Percentiles rank a stretch among this genome's conserved stretches.
Evolutionary conservation across 1,140 invertebrate genomes (phyloP).

Genomic region (Harpegnathos saltator): DNA sequence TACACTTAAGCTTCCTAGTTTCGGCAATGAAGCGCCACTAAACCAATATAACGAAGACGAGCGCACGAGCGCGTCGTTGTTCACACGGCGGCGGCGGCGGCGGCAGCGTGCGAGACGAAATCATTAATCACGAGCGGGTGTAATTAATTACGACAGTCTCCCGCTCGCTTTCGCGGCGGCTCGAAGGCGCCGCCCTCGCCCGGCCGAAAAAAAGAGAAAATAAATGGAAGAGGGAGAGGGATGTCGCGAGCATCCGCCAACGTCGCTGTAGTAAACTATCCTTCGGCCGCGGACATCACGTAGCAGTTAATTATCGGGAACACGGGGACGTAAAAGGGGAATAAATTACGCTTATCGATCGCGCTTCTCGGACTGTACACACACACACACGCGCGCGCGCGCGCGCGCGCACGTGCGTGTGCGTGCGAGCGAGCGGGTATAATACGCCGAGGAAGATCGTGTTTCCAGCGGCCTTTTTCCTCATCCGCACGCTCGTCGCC

Average conservation of each 20-base stretch:
- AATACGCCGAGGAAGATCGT: constrained; percentile 3
- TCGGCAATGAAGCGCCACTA: constrained; percentile 40
- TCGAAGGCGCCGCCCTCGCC: constrained; percentile 17
- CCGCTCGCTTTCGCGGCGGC: not conserved
- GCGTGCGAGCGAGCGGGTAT: too few relatives aligned
- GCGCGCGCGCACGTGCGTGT: constrained; percentile 1
- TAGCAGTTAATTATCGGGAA: constrained; percentile 62
- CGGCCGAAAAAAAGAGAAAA: not conserved
- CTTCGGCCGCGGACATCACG: constrained; percentile 27
- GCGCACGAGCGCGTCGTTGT: constrained; percentile 25
- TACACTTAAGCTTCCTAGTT: constrained; percentile 1
- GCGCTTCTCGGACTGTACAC: constrained; percentile 19
- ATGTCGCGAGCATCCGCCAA: constrained; percentile 14
- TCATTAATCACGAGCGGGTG: constrained; percentile 51
- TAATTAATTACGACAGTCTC: constrained; percentile 62
- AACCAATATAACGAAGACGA: constrained; percentile 49
- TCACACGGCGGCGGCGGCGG: too few relatives aligned
- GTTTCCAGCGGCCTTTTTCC: constrained; percentile 30
- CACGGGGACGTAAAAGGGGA: constrained; percentile 36
- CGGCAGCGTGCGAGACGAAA: constrained; percentile 34
- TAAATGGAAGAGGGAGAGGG: not conserved
- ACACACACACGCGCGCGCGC: not conserved
- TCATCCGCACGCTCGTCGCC: not conserved
- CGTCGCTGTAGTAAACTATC: constrained; percentile 32
- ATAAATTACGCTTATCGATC: constrained; percentile 67